A percentile compares a stretch with the other conserved stretches of the same genome.
Evolutionary conservation across 2,113 vertebrate genomes (phyloP).

Genomic region (Spilogale gracilis): DNA sequence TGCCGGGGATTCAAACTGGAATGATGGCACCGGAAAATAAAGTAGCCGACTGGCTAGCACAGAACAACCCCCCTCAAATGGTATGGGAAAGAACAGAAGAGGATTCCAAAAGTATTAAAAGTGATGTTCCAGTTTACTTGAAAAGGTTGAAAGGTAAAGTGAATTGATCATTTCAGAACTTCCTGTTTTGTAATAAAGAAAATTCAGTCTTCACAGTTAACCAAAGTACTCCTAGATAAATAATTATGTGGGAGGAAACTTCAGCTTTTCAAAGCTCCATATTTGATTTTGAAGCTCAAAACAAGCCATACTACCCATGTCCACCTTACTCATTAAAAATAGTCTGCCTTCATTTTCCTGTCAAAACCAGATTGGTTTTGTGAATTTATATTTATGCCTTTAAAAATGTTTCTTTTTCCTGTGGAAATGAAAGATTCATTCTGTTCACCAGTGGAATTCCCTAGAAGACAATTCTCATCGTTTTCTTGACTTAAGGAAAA

Average conservation of each 20-base stretch:
- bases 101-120: constrained; percentile 99
- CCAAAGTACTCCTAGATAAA: constrained; percentile 6
- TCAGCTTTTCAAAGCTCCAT: constrained; percentile 50
- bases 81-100: constrained; percentile 95
- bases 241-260: constrained; percentile 42
- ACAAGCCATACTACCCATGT: not conserved
- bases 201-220: constrained; percentile 44
- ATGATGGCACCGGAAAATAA: constrained; percentile 99
- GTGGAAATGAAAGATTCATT: constrained; percentile 4
- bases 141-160: constrained; percentile 97
- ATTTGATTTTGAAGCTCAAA: constrained; percentile 64
- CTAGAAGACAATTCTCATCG: constrained; percentile 22
- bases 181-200: constrained; percentile 66
- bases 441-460: constrained; percentile 19
- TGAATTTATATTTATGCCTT: constrained; percentile 61
- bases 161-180: constrained; percentile 80
- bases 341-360: constrained; percentile 43
- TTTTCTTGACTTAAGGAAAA: constrained; percentile 73
- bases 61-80: constrained; percentile 96
- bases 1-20: constrained; percentile 96
- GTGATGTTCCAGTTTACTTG: constrained; percentile 97
- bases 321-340: constrained; percentile 45
- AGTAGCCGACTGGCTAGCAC: constrained; percentile 99
- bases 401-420: constrained; percentile 51
- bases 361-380: constrained; percentile 69